Percentiles rank a stretch among this genome's conserved stretches.
phyloP scores from a whole-genome alignment of 2,888 invertebrate species.

The Prosapia bicincta region DNA sequence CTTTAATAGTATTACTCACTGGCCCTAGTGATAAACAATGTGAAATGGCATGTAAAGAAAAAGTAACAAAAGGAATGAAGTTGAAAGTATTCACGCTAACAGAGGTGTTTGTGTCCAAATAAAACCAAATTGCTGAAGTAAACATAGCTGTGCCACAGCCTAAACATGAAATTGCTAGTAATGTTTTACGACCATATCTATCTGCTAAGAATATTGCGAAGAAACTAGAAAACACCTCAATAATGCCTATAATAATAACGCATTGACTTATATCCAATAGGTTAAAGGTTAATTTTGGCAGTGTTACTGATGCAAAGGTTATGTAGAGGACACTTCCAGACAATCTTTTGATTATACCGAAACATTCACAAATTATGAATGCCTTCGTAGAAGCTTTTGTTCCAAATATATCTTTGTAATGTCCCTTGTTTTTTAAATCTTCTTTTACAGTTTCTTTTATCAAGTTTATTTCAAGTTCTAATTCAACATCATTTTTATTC shows the following conservation, averaged over 20 bases:
- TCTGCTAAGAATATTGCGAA: conserved; percentile 58
- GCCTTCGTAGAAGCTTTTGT: conserved; percentile 59
- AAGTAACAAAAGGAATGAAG: conserved; percentile 48
- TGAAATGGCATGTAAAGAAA: conserved; percentile 56
- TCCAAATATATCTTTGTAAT: conserved; percentile 53
- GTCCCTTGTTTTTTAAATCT: conserved; percentile 50
- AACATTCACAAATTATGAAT: conserved; percentile 57
- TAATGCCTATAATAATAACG: conserved; percentile 56
- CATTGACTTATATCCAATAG: conserved; percentile 53
- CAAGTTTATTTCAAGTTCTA: conserved; percentile 48
- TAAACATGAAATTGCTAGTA: conserved; percentile 51
- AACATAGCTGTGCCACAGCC: conserved; percentile 33
- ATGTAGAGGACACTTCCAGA: conserved; percentile 61
- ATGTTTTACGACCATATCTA: conserved; percentile 59
- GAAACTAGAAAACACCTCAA: conserved; percentile 56
- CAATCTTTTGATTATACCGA: conserved; percentile 58
- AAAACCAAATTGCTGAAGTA: conserved; percentile 32
- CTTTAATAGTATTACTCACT: conserved; percentile 59
- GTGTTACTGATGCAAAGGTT: conserved; percentile 60
- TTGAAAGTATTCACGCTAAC: conserved; percentile 26
- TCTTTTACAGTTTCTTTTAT: conserved; percentile 41
- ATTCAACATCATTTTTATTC: conserved; percentile 54
- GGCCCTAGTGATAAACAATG: conserved; percentile 59
- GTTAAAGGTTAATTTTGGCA: conserved; percentile 48
- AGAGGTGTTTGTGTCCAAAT: conserved; percentile 28